Conservation (phyloP, 2,113 vertebrate species). For the Bettongia penicillata region DNA sequence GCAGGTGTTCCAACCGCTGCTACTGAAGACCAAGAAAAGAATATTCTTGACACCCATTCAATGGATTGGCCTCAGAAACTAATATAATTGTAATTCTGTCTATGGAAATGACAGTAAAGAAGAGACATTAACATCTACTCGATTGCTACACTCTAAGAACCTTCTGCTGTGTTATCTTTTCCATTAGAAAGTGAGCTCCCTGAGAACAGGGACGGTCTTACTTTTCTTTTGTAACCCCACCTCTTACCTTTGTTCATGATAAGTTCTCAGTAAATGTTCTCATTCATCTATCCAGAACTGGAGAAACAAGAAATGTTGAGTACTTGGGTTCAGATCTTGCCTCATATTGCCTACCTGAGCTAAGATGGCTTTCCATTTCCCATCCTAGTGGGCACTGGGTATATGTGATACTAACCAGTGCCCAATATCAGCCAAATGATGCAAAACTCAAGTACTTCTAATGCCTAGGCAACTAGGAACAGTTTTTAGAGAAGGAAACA, state of each 20-base stretch:
- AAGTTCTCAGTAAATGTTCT: not conserved
- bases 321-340: not conserved
- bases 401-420: not conserved
- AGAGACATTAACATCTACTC: not conserved
- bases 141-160: not conserved
- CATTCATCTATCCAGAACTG: not conserved
- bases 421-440: not conserved
- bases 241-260: not conserved
- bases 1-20: not conserved
- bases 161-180: not conserved
- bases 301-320: not conserved
- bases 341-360: not conserved
- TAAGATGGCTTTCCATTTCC: not conserved
- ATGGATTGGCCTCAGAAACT: not conserved
- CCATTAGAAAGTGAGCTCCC: not conserved
- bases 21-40: not conserved
- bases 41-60: not conserved
- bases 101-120: not conserved
- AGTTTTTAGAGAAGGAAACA: slow-evolving; percentile 4
- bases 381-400: not conserved
- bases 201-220: not conserved
- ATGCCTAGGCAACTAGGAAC: not conserved
- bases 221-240: not conserved
- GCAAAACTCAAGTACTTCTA: not conserved
- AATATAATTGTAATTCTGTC: not conserved